Conservation (phyloP, 2,113 vertebrate species). For the Heptranchias perlo region DNA sequence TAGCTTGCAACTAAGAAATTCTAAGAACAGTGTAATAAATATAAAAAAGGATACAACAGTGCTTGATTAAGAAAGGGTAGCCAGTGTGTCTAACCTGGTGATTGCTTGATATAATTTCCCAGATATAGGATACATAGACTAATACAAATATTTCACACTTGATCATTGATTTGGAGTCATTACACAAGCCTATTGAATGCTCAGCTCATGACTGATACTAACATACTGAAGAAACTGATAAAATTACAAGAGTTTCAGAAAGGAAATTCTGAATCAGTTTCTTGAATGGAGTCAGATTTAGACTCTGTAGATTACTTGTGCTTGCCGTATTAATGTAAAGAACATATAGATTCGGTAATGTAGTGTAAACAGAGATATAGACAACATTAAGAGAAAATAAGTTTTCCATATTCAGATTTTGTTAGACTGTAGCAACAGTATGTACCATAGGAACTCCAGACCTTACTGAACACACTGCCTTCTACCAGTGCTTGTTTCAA, state of each 20-base stretch:
- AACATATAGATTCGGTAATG: conserved; percentile 26
- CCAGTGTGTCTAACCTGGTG: background rate
- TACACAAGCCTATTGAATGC: background rate
- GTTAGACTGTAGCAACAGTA: conserved; percentile 65
- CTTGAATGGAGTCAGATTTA: background rate
- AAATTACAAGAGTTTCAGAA: conserved; percentile 13
- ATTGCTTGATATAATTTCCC: background rate
- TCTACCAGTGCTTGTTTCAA: conserved; percentile 68
- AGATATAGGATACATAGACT: background rate
- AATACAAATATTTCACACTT: background rate
- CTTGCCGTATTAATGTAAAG: conserved; percentile 22
- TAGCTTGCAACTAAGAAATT: background rate
- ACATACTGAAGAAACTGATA: conserved; percentile 9
- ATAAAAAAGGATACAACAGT: background rate
- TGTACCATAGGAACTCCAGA: conserved; percentile 60
- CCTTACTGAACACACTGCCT: conserved; percentile 75
- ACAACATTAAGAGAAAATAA: conserved; percentile 35
- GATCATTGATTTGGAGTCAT: conserved; percentile 28
- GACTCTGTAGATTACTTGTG: conserved; percentile 18
- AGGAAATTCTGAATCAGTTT: background rate
- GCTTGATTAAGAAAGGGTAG: background rate
- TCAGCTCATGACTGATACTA: background rate
- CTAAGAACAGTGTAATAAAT: background rate
- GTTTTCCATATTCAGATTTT: conserved; percentile 67
- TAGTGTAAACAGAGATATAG: conserved; percentile 23